A percentile compares a stretch with the other conserved stretches of the same genome.
These are phyloP conservation scores for Eilema depressum DNA, from an alignment of 2,888 invertebrate genomes.

Conservation along the genomic window DNA sequence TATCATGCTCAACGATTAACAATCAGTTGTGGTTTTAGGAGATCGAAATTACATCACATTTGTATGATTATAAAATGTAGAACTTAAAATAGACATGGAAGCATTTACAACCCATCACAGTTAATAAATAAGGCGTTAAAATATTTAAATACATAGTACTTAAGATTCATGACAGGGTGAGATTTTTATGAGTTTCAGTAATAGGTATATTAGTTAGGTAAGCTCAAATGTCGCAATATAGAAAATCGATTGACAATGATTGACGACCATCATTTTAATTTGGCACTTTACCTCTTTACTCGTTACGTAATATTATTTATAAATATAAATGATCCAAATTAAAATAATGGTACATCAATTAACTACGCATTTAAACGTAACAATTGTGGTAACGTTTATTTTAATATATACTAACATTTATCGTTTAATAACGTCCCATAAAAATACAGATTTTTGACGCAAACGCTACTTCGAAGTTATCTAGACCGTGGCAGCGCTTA, in stretches of 20 bases:
- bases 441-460: neutral
- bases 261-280: conserved; percentile 24
- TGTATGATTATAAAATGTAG: neutral
- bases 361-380: conserved; percentile 29
- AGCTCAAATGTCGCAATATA: conserved; percentile 33
- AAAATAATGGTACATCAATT: conserved; percentile 18
- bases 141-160: conserved; percentile 43
- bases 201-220: conserved; percentile 42
- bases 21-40: neutral
- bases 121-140: conserved; percentile 27
- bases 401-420: neutral
- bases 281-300: neutral
- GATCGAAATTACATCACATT: neutral
- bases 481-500: neutral
- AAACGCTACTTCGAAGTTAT: neutral
- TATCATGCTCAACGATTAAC: conserved; percentile 30
- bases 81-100: conserved; percentile 23
- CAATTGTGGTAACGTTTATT: neutral
- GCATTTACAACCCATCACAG: conserved; percentile 54
- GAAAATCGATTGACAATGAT: neutral
- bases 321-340: conserved; percentile 24
- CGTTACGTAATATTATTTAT: neutral
- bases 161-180: conserved; percentile 55
- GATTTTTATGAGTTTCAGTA: conserved; percentile 49
- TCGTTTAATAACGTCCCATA: neutral